These are phyloP conservation scores for Crotalus viridis DNA, from an alignment of 2,113 vertebrate genomes.

Conservation along the genomic window DNA sequence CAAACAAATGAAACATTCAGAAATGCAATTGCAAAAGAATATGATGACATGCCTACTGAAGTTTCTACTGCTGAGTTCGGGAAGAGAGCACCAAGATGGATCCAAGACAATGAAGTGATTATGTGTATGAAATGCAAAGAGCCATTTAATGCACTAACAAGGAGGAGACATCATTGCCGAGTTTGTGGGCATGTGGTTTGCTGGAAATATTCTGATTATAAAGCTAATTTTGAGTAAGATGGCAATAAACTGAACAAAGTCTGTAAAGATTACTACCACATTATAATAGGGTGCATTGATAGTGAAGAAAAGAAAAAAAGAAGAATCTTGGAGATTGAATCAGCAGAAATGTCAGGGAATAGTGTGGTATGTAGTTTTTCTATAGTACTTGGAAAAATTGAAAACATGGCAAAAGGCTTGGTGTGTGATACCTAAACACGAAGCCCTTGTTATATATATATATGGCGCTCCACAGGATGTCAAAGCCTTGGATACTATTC, in stretches of 20 bases:
- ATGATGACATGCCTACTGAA: no score
- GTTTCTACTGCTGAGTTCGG: slow-evolving; percentile 84
- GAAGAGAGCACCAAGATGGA: slow-evolving; percentile 92
- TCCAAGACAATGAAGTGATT: slow-evolving; percentile 95
- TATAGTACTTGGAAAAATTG: slow-evolving; percentile 93
- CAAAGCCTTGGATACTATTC: slow-evolving; percentile 91
- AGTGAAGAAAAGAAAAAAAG: slow-evolving; percentile 84
- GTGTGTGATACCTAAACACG: slow-evolving; percentile 96
- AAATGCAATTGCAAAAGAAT: no score
- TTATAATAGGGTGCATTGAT: slow-evolving; percentile 77
- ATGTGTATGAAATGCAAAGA: slow-evolving; percentile 99
- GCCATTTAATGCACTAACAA: slow-evolving; percentile 87
- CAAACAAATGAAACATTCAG: no score
- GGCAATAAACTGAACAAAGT: slow-evolving; percentile 89
- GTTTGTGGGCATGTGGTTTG: slow-evolving; percentile 95
- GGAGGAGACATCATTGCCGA: slow-evolving; percentile 92
- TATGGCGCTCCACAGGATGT: slow-evolving; percentile 97
- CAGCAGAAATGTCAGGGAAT: slow-evolving; percentile 90
- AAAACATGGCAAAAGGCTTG: slow-evolving; percentile 96
- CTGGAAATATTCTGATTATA: slow-evolving; percentile 97
- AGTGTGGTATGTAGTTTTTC: slow-evolving; percentile 93
- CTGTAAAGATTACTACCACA: slow-evolving; percentile 88
- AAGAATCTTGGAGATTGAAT: slow-evolving; percentile 96
- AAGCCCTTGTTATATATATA: slow-evolving; percentile 91
- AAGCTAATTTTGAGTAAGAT: slow-evolving; percentile 88